These are phyloP conservation scores for Drosophila neotestacea DNA, from an alignment of 2,888 invertebrate species.

Conservation along the genomic window DNA sequence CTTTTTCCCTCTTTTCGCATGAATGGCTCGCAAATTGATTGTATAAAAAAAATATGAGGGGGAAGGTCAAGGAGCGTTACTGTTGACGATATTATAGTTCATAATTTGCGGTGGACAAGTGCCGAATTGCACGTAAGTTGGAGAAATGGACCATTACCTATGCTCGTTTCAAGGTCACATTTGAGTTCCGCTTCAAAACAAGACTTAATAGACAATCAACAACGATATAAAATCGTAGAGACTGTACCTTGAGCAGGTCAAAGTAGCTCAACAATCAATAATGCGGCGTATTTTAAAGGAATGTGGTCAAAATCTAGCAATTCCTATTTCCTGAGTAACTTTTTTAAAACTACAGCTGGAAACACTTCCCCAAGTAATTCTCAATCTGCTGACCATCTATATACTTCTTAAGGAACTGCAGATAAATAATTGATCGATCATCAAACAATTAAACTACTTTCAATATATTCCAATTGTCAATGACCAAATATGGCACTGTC, in stretches of 20 bases:
- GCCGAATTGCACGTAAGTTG: slow-evolving; percentile 42
- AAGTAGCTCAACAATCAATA: background rate
- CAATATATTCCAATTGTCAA: no score
- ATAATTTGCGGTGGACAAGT: slow-evolving; percentile 29
- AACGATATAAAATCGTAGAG: slow-evolving; percentile 7
- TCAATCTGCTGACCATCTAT: no score
- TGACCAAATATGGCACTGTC: background rate
- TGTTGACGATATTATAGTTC: background rate
- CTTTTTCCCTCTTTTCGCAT: slow-evolving; percentile 4
- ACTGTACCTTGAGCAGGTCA: slow-evolving; percentile 8
- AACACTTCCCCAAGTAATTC: no score
- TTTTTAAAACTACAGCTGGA: no score
- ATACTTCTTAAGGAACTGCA: no score
- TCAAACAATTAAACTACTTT: no score
- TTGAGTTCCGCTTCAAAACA: background rate
- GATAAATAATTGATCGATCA: no score
- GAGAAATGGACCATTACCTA: slow-evolving; percentile 24
- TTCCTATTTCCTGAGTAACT: no score
- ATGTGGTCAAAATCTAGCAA: no score
- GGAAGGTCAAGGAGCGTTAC: background rate
- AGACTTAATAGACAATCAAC: background rate
- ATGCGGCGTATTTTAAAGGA: no score
- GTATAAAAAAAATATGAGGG: background rate
- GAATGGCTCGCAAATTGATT: slow-evolving; percentile 16
- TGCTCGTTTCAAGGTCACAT: slow-evolving; percentile 9